Base-by-base conservation (phyloP, 1,140 invertebrate genomes). In the Bombyx mandarina region DNA sequence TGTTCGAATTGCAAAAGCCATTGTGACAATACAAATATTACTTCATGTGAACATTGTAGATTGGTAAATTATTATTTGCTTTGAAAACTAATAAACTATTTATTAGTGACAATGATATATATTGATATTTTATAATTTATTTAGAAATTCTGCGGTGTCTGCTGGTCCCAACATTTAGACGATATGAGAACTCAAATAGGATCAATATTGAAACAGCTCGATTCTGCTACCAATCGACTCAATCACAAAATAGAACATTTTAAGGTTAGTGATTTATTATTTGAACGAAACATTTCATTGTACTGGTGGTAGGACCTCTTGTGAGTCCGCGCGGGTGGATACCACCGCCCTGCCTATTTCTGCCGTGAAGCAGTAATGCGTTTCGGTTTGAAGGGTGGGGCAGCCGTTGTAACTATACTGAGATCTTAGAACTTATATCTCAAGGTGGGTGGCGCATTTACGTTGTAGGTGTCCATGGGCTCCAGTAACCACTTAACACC, bases 61-160 rank as follows among this genome's bases (percentile, higher is more conserved):
- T 79, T 89, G 86, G 90, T 91, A 79, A 70, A 68, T 64, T 35
- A 3, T 48, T 22, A 44, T 48, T 50, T 50, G 8, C 0, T 8
- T 12, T n/a, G 26, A 50, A 18, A 10, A 9, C n/a, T 9, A 9
- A 47, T 47, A 12, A 9, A 47, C 45, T 47, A 47, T 49, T 8
- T 49, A 49, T 49, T 12, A 49, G 7, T 18, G 8, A 49, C n/a
- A 49, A 2, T 18, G 6, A n/a, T 7, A 49, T 12, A 54, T 47
- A 12, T 47, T 0, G 46, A 12, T 47, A 10, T 35, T 35, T 35
- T 51, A 26, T 42, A 51, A 45, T 61, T 67, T 65, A 48, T 5
- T 35, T 65, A 91, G 89, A 88, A 86, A 60, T 91, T 90, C 66
- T 91, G 90, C 67, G 71, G 73, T 45, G 74, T 90, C 9, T 92